Conservation (phyloP, 2,888 invertebrate genomes). For the Acanthosoma haemorrhoidale region DNA sequence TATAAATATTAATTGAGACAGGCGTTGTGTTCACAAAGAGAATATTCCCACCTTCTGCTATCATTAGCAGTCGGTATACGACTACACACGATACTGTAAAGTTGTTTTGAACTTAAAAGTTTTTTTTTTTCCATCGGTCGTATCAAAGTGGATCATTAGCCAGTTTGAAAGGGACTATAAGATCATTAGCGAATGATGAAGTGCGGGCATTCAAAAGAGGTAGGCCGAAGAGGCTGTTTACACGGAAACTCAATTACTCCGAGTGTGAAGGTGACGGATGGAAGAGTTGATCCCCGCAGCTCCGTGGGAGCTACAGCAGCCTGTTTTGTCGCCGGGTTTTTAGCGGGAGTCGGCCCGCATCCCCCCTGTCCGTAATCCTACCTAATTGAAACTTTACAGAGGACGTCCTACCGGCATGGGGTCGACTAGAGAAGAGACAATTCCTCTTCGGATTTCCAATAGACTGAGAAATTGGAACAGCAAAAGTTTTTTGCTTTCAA, state of each 20-base stretch:
- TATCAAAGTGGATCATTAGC: not conserved
- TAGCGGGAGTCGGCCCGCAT: not conserved
- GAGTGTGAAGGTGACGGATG: conserved; percentile 20
- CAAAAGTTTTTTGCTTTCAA: no score
- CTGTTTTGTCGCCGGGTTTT: not conserved
- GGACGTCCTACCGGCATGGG: not conserved
- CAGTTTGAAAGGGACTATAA: conserved; percentile 1
- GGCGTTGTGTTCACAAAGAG: no score
- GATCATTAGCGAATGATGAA: conserved; percentile 12
- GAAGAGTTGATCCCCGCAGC: not conserved
- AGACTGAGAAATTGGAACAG: no score
- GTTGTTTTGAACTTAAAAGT: no score
- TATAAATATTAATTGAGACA: no score
- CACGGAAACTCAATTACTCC: conserved; percentile 20
- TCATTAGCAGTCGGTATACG: no score
- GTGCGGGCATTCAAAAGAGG: not conserved
- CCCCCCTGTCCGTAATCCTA: not conserved
- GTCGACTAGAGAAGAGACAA: no score
- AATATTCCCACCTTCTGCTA: no score
- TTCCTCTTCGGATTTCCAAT: no score
- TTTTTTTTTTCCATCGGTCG: not conserved
- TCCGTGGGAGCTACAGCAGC: not conserved
- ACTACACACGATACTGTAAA: no score
- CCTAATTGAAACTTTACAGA: not conserved
- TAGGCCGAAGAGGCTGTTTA: conserved; percentile 15